These are phyloP conservation scores for Lanius ludovicianus DNA, from an alignment of 2,113 vertebrate species.

Conservation along the genomic window DNA sequence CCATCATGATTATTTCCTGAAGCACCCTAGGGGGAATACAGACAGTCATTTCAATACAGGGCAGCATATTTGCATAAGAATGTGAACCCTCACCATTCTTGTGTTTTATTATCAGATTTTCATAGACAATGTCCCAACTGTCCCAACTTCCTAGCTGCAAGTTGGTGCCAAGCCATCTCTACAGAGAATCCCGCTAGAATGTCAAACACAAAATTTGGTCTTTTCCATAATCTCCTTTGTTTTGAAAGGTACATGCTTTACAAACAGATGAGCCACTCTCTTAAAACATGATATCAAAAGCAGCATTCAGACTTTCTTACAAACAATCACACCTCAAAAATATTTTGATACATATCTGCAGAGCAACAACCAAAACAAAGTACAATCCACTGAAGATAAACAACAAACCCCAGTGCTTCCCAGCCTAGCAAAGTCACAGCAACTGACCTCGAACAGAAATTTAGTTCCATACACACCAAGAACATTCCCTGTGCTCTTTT, in stretches of 20 bases:
- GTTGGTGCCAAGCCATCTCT: neutral
- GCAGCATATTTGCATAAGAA: neutral
- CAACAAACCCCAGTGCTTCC: neutral
- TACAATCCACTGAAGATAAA: neutral
- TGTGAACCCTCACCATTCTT: neutral
- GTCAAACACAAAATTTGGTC: neutral
- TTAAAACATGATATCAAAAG: neutral
- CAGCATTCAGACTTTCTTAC: neutral
- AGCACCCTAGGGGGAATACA: slow-evolving; percentile 6
- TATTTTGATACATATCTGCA: neutral
- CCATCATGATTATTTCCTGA: slow-evolving; percentile 6
- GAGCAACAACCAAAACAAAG: neutral
- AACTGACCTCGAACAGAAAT: neutral
- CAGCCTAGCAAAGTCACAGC: neutral
- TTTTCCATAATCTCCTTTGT: neutral
- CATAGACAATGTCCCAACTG: neutral
- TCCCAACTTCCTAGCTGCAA: neutral
- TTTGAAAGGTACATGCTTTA: neutral
- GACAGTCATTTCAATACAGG: neutral
- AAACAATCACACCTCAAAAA: neutral
- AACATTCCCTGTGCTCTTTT: neutral
- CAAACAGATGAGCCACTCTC: neutral
- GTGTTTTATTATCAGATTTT: neutral
- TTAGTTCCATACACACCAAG: neutral
- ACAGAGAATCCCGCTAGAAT: neutral